A percentile compares a stretch with the other conserved stretches of the same genome.
Conservation (phyloP, 2,113 vertebrate genomes). For the Sorex fumeus region DNA sequence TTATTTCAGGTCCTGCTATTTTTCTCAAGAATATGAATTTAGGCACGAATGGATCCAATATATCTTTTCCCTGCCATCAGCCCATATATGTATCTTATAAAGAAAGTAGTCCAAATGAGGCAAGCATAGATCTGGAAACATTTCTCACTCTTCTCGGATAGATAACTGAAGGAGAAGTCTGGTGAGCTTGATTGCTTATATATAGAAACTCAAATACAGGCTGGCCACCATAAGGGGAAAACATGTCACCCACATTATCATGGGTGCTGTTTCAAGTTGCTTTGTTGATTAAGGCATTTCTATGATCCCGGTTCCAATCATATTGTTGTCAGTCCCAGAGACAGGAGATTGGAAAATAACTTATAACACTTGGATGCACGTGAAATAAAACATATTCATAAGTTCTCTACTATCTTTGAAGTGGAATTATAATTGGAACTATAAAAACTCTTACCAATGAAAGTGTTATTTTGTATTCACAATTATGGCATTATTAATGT, state of each 20-base stretch:
- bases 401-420: constrained; percentile 21
- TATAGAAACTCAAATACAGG: constrained; percentile 47
- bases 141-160: not conserved
- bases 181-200: not conserved
- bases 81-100: not conserved
- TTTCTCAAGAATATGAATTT: not conserved
- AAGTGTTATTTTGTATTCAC: not conserved
- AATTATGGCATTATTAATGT: not conserved
- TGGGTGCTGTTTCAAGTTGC: not conserved
- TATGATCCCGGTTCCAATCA: not conserved
- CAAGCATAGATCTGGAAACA: constrained; percentile 26
- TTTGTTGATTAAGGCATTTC: constrained; percentile 4
- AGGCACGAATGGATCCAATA: not conserved
- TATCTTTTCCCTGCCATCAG: not conserved
- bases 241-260: not conserved
- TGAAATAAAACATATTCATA: constrained; percentile 3
- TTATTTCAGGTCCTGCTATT: not conserved
- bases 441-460: constrained; percentile 54
- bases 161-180: not conserved
- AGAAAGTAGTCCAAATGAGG: not conserved
- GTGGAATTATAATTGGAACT: constrained; percentile 50
- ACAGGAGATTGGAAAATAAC: constrained; percentile 35
- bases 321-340: not conserved
- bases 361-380: not conserved
- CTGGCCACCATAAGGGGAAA: not conserved